These are phyloP conservation scores for Lontra canadensis DNA, from an alignment of 2,113 vertebrate species.

Conservation along the genomic window DNA sequence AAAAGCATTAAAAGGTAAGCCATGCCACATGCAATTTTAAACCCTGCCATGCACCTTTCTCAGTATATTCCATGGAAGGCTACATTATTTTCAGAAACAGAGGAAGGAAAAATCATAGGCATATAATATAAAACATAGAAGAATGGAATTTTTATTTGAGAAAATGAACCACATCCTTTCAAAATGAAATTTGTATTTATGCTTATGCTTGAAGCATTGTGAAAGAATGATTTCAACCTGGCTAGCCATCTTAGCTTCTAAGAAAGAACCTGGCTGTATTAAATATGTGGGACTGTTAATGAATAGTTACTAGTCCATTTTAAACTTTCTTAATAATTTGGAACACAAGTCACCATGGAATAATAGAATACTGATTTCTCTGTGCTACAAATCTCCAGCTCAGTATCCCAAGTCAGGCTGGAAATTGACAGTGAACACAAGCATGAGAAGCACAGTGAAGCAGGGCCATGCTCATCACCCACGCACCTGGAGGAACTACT, in stretches of 20 bases:
- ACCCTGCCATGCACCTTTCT: slow-evolving; percentile 82
- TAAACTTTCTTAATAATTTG: slow-evolving; percentile 41
- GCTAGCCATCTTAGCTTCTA: slow-evolving; percentile 6
- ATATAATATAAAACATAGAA: slow-evolving; percentile 48
- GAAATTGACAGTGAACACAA: slow-evolving; percentile 71
- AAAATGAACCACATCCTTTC: slow-evolving; percentile 43
- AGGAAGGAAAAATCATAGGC: slow-evolving; percentile 70
- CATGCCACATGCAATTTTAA: slow-evolving; percentile 85
- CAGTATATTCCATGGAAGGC: slow-evolving; percentile 76
- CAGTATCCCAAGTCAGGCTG: slow-evolving; percentile 82
- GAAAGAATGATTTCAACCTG: slow-evolving; percentile 47
- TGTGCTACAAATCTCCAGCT: slow-evolving; percentile 68
- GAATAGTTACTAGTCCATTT: slow-evolving; percentile 36
- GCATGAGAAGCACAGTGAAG: slow-evolving; percentile 76
- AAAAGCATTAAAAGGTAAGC: slow-evolving; percentile 75
- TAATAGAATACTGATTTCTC: slow-evolving; percentile 73
- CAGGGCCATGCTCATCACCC: slow-evolving; percentile 87
- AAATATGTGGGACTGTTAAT: slow-evolving; percentile 45
- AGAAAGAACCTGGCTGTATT: slow-evolving; percentile 24
- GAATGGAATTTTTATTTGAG: slow-evolving; percentile 38
- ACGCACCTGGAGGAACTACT: slow-evolving; percentile 97
- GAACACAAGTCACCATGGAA: slow-evolving; percentile 72
- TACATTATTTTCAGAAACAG: slow-evolving; percentile 68
- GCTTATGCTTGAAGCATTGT: slow-evolving; percentile 67
- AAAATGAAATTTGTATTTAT: slow-evolving; percentile 61